Evolutionary conservation across 2,113 vertebrate species (phyloP).

Genomic region (Aythya baeri): DNA sequence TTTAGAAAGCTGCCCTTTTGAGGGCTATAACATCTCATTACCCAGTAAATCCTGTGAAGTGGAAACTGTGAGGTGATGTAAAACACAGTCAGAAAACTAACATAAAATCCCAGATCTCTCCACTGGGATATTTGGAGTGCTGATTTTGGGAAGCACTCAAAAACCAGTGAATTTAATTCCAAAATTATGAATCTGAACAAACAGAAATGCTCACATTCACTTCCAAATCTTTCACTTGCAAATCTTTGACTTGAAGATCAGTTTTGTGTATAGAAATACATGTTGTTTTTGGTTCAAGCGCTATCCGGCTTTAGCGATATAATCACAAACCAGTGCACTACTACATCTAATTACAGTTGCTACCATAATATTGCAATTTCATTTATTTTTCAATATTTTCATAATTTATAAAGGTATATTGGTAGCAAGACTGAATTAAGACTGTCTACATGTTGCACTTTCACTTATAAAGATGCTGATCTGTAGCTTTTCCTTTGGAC

Average conservation of each 20-base stretch:
- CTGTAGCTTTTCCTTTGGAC: neutral
- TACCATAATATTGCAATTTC: neutral
- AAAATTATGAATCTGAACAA: neutral
- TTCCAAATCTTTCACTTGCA: neutral
- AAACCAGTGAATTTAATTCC: neutral
- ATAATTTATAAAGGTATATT: neutral
- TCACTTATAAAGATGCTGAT: constrained; percentile 7
- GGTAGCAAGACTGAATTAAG: constrained; percentile 20
- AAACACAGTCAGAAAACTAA: neutral
- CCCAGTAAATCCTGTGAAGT: neutral
- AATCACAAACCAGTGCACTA: constrained; percentile 45
- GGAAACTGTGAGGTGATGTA: neutral
- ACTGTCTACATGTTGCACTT: neutral
- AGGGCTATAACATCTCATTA: neutral
- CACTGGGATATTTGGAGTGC: neutral
- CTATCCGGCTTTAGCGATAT: neutral
- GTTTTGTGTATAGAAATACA: neutral
- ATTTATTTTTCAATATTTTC: constrained; percentile 30
- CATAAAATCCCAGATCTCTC: neutral
- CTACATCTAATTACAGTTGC: constrained; percentile 47
- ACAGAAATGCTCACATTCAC: neutral
- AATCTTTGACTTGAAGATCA: neutral
- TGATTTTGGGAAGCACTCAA: neutral
- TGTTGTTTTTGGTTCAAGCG: neutral
- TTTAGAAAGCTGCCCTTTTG: neutral